Percentiles rank a stretch among this genome's conserved stretches.
Evolutionary conservation across 2,888 invertebrate species (phyloP).

Genomic region (Arctia plantaginis): DNA sequence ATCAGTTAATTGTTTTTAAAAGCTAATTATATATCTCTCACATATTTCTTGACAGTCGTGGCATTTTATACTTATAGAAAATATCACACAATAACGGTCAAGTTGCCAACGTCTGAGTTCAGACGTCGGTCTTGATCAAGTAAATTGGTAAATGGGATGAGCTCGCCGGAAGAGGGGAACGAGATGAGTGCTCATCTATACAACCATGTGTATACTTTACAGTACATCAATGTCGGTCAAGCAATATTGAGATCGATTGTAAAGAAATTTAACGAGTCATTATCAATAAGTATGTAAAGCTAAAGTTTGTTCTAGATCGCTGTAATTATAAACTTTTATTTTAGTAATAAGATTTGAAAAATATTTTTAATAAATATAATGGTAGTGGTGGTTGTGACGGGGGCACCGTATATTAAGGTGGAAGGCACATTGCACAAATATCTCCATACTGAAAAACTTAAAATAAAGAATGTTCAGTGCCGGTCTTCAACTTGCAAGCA

Average conservation of each 20-base stretch:
- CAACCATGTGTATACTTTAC: not conserved
- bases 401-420: too few species aligned
- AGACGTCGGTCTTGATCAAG: conserved; percentile 64
- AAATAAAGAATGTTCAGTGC: too few species aligned
- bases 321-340: too few species aligned
- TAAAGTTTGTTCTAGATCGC: not conserved
- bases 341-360: too few species aligned
- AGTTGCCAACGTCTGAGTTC: conserved; percentile 50
- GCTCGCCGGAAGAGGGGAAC: conserved; percentile 74
- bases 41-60: not conserved
- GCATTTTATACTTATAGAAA: not conserved
- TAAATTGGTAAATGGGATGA: conserved; percentile 75
- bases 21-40: too few species aligned
- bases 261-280: not conserved
- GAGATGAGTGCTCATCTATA: conserved; percentile 51
- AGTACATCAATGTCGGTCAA: conserved; percentile 9
- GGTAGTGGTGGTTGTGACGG: too few species aligned
- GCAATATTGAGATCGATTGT: not conserved
- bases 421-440: too few species aligned
- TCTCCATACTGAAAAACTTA: too few species aligned
- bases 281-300: not conserved
- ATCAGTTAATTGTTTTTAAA: too few species aligned
- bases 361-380: too few species aligned
- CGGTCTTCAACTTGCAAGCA: too few species aligned
- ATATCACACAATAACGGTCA: conserved; percentile 45